Base-by-base conservation (phyloP, 2,113 vertebrate genomes). In the Aegotheles bennettii region DNA sequence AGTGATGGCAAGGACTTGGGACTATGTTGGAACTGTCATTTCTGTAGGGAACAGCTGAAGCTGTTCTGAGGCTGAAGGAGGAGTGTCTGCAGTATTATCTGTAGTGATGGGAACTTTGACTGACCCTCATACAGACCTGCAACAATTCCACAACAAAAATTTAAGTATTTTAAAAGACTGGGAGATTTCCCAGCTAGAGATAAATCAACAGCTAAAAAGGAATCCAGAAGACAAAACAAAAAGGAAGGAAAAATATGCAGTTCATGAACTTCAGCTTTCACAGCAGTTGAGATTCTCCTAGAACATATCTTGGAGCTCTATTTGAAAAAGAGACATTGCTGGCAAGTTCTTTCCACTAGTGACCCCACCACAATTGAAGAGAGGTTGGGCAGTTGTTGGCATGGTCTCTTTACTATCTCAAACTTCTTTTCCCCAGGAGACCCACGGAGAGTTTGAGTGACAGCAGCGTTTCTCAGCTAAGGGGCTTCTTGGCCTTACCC, bases 141-240 rank as follows among this genome's bases (percentile, higher is more conserved):
- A 89, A 35, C 36, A 76, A 85, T 91, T 94, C 84, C 61, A 89
- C 81, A 84, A 56, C 61, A 91, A 94, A 94, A 94, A 65, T 38
- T 45, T 42, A 76, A 76, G 53, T 75, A 69, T 94, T 92, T 89
- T 23, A 94, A 94, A 95, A 93, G 65, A 75, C 91, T 91, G 84
- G 84, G 91, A 95, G 25, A 57, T 89, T 91, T 97, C 91, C 84
- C 84, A 97, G 74, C 77, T 85, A 87, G 70, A 82, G 84, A 96
- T 94, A 95, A 97, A 97, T 95, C 88, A 96, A 51, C 7, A 5
- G 50, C 76, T 92, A 63, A 90, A 93, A 92, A 96, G 70, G 92
- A 95, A 74, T 84, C 43, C 57, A 87, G 87, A 95, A 96, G 94
- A 95, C 91, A 94, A 93, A 97, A 96, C 81, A 94, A 94, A 91